These are phyloP conservation scores for Iguana delicatissima DNA, from an alignment of 2,797 vertebrate species.

Conservation along the genomic window DNA sequence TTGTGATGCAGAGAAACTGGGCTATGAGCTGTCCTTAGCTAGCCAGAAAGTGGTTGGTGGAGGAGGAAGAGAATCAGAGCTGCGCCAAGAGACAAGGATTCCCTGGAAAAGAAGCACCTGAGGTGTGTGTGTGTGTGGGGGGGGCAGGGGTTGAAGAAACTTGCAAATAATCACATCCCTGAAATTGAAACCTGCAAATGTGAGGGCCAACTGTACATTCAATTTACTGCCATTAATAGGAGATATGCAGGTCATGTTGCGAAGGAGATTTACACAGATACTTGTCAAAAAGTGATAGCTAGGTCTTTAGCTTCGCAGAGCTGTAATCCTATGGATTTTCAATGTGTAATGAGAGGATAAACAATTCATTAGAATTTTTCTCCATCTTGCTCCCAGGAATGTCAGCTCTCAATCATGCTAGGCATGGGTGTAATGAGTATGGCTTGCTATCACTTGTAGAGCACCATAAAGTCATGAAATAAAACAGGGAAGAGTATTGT, in stretches of 20 bases:
- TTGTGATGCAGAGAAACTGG: no score
- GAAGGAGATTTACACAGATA: background rate
- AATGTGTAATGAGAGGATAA: background rate
- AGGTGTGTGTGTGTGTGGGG: no score
- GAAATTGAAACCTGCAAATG: no score
- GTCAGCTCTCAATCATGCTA: background rate
- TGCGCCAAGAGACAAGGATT: no score
- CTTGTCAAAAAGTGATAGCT: background rate
- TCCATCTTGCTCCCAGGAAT: background rate
- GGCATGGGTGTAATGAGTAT: background rate
- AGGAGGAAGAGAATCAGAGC: no score
- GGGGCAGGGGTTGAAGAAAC: no score
- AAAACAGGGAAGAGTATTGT: background rate
- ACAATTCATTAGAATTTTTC: conserved; percentile 8
- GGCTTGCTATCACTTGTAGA: background rate
- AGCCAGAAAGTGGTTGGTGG: no score
- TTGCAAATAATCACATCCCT: no score
- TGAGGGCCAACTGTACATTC: background rate
- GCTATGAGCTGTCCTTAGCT: no score
- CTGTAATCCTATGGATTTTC: background rate
- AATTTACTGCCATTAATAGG: background rate
- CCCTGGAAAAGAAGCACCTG: no score
- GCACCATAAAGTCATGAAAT: background rate
- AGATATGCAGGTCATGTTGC: background rate
- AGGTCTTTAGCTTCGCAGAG: background rate